Evolutionary conservation across 2,797 vertebrate genomes (phyloP).

Genomic region (Parambassis ranga): DNA sequence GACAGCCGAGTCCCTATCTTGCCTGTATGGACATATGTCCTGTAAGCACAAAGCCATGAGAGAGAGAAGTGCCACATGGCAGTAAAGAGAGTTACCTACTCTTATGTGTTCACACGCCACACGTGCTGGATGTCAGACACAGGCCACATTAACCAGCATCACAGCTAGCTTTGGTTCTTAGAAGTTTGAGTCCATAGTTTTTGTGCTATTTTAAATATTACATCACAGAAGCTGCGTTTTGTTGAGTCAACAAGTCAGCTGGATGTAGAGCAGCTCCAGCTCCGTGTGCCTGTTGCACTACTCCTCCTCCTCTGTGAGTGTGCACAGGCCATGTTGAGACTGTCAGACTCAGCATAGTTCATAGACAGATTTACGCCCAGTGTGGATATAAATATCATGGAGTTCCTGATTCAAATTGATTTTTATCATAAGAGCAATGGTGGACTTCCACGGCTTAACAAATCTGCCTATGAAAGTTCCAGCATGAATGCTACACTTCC

Average conservation of each 20-base stretch:
- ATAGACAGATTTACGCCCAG: constrained; percentile 15
- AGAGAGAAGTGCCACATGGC: too few relatives aligned
- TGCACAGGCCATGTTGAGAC: not conserved
- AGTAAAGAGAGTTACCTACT: too few relatives aligned
- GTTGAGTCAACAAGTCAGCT: constrained; percentile 33
- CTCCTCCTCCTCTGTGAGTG: not conserved
- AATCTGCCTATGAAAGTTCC: constrained; percentile 28
- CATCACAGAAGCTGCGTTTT: not conserved
- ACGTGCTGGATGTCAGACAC: too few relatives aligned
- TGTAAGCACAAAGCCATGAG: constrained; percentile 1
- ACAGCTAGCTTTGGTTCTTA: too few relatives aligned
- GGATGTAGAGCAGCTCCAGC: too few relatives aligned
- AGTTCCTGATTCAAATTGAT: constrained; percentile 3
- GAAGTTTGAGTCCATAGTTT: too few relatives aligned
- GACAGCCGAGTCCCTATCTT: constrained; percentile 1
- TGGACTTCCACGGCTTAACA: constrained; percentile 11
- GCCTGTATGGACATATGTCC: constrained; percentile 19
- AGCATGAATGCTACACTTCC: not conserved
- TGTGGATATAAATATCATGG: constrained; percentile 8
- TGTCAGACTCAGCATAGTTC: constrained; percentile 12
- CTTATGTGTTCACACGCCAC: too few relatives aligned
- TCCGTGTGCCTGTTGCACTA: constrained; percentile 26
- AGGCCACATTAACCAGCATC: too few relatives aligned
- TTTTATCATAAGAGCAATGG: constrained; percentile 11
- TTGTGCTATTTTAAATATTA: too few relatives aligned